phyloP scores from a whole-genome alignment of 2,888 invertebrate species.

The Apamea anceps region DNA sequence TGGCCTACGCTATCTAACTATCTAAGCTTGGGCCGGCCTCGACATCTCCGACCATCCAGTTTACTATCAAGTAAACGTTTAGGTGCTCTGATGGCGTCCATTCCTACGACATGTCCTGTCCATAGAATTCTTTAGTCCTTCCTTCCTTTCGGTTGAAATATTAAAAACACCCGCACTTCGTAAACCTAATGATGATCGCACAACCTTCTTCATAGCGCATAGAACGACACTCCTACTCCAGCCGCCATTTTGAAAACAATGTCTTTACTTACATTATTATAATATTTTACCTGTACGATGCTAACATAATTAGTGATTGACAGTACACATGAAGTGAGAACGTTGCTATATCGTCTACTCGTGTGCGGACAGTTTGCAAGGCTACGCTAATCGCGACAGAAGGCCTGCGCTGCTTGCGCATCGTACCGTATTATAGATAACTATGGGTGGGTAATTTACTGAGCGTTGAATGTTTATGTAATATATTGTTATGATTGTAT shows the following conservation, averaged over 20 bases:
- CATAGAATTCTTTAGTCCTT: background rate
- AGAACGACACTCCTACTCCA: background rate
- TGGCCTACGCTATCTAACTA: background rate
- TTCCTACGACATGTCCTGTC: background rate
- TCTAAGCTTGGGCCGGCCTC: background rate
- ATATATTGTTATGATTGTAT: conserved; percentile 4
- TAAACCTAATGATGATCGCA: no score
- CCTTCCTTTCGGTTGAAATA: background rate
- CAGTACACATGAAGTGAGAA: conserved; percentile 28
- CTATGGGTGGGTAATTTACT: conserved; percentile 46
- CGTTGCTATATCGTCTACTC: conserved; percentile 35
- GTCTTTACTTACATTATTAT: conserved; percentile 21
- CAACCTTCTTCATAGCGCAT: background rate
- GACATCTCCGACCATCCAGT: background rate
- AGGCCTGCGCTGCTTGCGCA: conserved; percentile 63
- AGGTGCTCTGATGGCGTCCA: background rate
- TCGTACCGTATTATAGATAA: conserved; percentile 16
- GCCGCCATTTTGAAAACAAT: conserved; percentile 43
- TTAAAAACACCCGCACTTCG: background rate
- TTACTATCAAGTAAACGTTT: background rate
- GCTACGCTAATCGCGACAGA: conserved; percentile 67
- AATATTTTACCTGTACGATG: conserved; percentile 37
- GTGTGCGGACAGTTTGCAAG: conserved; percentile 56
- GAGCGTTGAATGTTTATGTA: conserved; percentile 18
- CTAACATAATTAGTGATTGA: conserved; percentile 52